These are phyloP conservation scores for Bujurquina vittata DNA, from an alignment of 2,113 vertebrate species.

Conservation along the genomic window DNA sequence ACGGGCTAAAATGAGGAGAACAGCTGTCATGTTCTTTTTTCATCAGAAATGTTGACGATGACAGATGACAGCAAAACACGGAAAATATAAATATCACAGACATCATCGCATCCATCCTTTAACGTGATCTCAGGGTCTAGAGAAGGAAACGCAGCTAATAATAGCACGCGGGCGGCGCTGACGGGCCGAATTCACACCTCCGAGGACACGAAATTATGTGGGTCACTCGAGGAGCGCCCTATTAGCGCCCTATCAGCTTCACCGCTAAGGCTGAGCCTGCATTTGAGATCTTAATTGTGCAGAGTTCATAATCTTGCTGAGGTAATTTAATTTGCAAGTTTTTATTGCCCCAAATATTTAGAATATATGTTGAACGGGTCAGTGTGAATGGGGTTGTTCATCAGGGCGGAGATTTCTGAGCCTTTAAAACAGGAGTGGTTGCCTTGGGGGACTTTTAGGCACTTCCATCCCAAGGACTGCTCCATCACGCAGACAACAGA, in stretches of 20 bases:
- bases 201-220: slow-evolving; percentile 16
- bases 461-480: neutral
- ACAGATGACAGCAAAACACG: slow-evolving; percentile 28
- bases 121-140: slow-evolving; percentile 19
- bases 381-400: slow-evolving; percentile 32
- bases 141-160: slow-evolving; percentile 11
- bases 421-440: neutral
- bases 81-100: slow-evolving; percentile 35
- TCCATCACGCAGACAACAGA: neutral
- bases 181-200: slow-evolving; percentile 14
- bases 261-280: neutral
- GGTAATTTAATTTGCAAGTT: slow-evolving; percentile 39
- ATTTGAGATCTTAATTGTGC: slow-evolving; percentile 5
- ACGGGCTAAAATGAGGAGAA: slow-evolving; percentile 31
- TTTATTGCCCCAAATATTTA: slow-evolving; percentile 28
- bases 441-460: slow-evolving; percentile 1
- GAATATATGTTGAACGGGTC: slow-evolving; percentile 12
- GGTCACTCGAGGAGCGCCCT: slow-evolving; percentile 3
- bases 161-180: slow-evolving; percentile 5
- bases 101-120: slow-evolving; percentile 5
- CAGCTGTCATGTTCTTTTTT: slow-evolving; percentile 34
- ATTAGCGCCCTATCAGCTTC: neutral
- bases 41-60: slow-evolving; percentile 24
- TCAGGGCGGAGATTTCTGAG: slow-evolving; percentile 22
- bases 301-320: slow-evolving; percentile 9